These are phyloP conservation scores for Pseudococcus jackbeardsleyi DNA, from an alignment of 2,888 invertebrate species.

Conservation along the genomic window DNA sequence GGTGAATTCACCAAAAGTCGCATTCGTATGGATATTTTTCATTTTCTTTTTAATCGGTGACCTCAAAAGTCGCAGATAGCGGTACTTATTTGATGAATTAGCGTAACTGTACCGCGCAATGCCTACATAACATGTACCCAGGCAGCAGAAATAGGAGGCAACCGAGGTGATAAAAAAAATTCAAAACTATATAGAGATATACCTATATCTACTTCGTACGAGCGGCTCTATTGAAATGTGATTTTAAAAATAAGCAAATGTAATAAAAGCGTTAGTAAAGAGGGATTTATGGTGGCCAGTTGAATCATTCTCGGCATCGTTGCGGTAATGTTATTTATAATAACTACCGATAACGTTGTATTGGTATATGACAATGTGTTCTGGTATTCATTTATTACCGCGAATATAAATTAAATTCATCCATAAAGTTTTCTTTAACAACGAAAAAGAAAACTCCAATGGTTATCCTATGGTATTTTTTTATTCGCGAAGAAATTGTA, in stretches of 20 bases:
- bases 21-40: slow-evolving; percentile 19
- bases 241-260: slow-evolving; percentile 15
- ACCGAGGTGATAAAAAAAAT: slow-evolving; percentile 18
- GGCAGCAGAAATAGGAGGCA: not conserved
- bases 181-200: not conserved
- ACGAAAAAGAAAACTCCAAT: slow-evolving; percentile 16
- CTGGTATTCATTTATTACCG: slow-evolving; percentile 29
- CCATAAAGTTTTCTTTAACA: slow-evolving; percentile 5
- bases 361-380: not conserved
- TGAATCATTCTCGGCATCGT: slow-evolving; percentile 28
- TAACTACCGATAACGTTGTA: slow-evolving; percentile 36
- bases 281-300: slow-evolving; percentile 33
- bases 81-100: slow-evolving; percentile 36
- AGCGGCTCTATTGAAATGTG: slow-evolving; percentile 13
- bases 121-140: not conserved
- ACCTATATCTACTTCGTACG: no score
- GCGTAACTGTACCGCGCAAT: not conserved
- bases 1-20: slow-evolving; percentile 17
- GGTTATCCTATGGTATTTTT: not conserved
- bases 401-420: slow-evolving; percentile 31
- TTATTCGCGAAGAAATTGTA: slow-evolving; percentile 28
- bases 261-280: slow-evolving; percentile 41
- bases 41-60: slow-evolving; percentile 36
- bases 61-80: slow-evolving; percentile 30
- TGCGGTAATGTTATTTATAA: slow-evolving; percentile 38